Evolutionary conservation across 2,113 vertebrate species (phyloP).

Genomic region (Indicator indicator): DNA sequence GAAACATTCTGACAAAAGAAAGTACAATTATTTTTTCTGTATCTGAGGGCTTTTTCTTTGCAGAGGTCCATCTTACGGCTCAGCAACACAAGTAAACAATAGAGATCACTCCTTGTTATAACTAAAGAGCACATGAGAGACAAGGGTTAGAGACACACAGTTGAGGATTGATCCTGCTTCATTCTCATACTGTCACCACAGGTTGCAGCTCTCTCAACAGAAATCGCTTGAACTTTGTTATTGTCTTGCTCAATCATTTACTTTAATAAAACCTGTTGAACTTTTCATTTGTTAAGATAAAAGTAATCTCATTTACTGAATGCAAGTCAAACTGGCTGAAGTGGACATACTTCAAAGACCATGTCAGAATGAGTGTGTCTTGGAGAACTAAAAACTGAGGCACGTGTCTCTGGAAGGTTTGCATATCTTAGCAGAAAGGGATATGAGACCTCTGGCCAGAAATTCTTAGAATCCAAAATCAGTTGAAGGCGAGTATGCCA

Average conservation of each 20-base stretch:
- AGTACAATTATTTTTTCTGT: not conserved
- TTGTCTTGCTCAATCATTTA: not conserved
- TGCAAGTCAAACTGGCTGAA: not conserved
- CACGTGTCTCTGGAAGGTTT: not conserved
- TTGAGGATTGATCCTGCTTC: not conserved
- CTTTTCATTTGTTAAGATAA: rapidly evolving
- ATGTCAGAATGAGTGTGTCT: not conserved
- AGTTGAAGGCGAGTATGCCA: not conserved
- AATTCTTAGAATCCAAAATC: not conserved
- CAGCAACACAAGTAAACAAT: not conserved
- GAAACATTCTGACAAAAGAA: not conserved
- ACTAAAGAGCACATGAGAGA: not conserved
- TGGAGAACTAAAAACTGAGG: not conserved
- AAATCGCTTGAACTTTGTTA: not conserved
- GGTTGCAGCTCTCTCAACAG: not conserved
- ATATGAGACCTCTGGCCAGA: not conserved
- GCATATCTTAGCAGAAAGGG: not conserved
- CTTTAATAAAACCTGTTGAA: not conserved
- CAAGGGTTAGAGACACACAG: not conserved
- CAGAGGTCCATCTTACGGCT: not conserved
- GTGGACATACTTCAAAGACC: not conserved
- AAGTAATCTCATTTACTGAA: not conserved
- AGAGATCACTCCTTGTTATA: not conserved
- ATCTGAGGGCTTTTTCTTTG: not conserved
- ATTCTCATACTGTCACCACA: not conserved